Evolutionary conservation across 2,797 vertebrate species (phyloP).

Genomic region (Catamblyrhynchus diadema): DNA sequence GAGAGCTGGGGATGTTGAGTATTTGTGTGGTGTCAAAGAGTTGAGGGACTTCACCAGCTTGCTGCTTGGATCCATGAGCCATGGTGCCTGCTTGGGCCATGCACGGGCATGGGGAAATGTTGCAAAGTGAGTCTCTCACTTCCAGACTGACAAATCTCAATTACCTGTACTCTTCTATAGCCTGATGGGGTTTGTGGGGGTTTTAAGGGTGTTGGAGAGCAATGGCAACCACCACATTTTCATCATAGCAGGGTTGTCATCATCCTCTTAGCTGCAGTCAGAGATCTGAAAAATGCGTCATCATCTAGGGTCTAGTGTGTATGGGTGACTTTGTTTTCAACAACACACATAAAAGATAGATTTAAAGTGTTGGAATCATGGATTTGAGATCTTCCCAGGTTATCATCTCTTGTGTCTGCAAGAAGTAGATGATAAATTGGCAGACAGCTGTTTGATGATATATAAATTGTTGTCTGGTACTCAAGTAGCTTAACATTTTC

Average conservation of each 20-base stretch:
- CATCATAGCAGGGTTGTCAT: background rate
- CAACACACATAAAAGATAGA: background rate
- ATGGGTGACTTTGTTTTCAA: background rate
- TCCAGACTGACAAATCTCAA: background rate
- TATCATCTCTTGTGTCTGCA: background rate
- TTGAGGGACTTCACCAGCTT: background rate
- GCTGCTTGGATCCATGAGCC: background rate
- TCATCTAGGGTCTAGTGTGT: background rate
- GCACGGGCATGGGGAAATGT: fast-evolving
- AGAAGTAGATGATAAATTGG: background rate
- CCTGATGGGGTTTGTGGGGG: fast-evolving
- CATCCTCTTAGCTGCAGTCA: background rate
- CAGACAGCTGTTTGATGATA: constrained; percentile 23
- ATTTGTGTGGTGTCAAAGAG: background rate
- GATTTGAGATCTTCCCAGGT: background rate
- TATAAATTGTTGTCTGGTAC: background rate
- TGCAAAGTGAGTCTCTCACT: fast-evolving
- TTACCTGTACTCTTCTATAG: background rate
- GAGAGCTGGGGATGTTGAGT: background rate
- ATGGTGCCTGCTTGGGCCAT: fast-evolving
- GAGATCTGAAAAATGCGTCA: background rate
- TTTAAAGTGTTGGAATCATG: background rate
- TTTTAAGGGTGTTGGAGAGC: background rate
- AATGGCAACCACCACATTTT: background rate
- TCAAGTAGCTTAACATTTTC: background rate